Base-by-base conservation (phyloP, 2,797 vertebrate genomes). In the Enteromius treurensis region DNA sequence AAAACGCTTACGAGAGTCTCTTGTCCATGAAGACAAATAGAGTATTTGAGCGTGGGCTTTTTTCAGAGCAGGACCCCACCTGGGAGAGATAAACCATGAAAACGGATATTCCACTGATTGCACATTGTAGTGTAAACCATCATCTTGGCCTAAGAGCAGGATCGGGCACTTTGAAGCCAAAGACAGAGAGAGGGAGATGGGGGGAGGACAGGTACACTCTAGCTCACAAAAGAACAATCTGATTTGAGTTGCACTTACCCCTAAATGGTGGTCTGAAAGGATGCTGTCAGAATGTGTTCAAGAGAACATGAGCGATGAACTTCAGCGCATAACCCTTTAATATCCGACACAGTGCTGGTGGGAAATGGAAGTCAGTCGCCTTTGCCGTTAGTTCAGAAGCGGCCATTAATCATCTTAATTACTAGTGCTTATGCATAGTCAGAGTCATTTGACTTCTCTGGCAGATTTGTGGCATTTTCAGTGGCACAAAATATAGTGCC, bases 71-170 rank as follows among this genome's bases (percentile, higher is more conserved):
- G 90, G 92, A 89, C 86, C 89, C 90, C 86, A 81, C 88, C 90
- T 90, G 67, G 89, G 87, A 86, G 85, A 91, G 92, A 93, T 93
- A 93, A 92, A 90, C 89, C 89, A 85, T 91, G 89, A 91, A 94
- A 92, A 91, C 86, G 90, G 90, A 91, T 92, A 92, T 93, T 92
- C 91, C 91, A 82, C 86, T 91, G 91, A 92, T 91, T 92, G 91
- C 92, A 92, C 93, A 92, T 91, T 77, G 82, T 91, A 90, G 92
- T 92, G 91, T 93, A 93, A 94, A 92, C 90, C 91, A 89, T 91
- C 91, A 89, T 87, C 87, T 87, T 68, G 79, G 85, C 91, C 86
- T 78, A 64, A 90, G 88, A 92, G 89, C 91, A 69, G 47, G 88
- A 90, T 89, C 89, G 90, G 90, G 91, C 91, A 90, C 87, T 88